Evolutionary conservation across 1,140 invertebrate genomes (phyloP).

Genomic region (Melitaea cinxia): DNA sequence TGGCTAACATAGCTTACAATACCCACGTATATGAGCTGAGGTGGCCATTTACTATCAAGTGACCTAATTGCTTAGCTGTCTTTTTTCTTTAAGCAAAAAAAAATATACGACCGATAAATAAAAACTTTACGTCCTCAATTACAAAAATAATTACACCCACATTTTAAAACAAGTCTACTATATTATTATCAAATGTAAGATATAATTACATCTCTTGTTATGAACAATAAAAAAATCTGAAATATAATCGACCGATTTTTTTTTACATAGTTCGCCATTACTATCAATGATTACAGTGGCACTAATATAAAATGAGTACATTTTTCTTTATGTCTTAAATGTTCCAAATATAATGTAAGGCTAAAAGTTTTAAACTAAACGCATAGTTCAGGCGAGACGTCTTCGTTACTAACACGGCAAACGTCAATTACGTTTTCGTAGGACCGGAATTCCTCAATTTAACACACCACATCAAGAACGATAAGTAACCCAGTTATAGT

Average conservation of each 20-base stretch:
- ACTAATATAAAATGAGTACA: too few species aligned
- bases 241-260: too few species aligned
- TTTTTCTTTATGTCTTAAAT: too few species aligned
- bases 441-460: conserved; percentile 42
- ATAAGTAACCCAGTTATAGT: conserved; percentile 36
- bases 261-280: too few species aligned
- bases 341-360: too few species aligned
- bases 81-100: neutral
- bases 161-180: too few species aligned
- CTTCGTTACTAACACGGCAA: conserved; percentile 17
- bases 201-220: too few species aligned
- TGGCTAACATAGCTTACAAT: neutral
- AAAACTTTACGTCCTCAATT: neutral
- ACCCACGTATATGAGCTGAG: neutral
- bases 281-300: too few species aligned
- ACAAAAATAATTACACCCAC: neutral
- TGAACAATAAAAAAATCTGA: too few species aligned
- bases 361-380: too few species aligned
- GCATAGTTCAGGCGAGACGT: conserved; percentile 14
- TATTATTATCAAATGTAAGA: too few species aligned
- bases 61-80: neutral
- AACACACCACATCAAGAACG: conserved; percentile 33
- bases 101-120: neutral
- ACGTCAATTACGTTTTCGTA: conserved; percentile 40
- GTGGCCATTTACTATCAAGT: neutral